Conservation (phyloP, 2,797 vertebrate genomes). For the Thamnophis elegans region DNA sequence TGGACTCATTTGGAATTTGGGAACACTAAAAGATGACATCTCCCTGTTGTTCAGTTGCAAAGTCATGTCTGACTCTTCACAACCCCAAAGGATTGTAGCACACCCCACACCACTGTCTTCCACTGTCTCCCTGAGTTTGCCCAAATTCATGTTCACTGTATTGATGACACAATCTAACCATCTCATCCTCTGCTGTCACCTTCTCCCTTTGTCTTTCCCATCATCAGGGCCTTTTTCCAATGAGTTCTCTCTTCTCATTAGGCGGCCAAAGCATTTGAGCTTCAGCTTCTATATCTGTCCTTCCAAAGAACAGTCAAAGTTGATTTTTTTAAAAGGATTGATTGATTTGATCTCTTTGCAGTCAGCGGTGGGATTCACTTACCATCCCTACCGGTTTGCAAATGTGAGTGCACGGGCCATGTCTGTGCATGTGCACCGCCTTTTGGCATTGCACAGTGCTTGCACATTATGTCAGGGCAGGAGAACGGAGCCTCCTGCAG, state of each 20-base stretch:
- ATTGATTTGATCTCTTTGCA: background rate
- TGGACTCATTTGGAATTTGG: background rate
- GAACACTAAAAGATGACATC: background rate
- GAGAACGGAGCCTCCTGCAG: too few species aligned
- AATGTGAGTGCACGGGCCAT: too few species aligned
- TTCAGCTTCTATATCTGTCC: background rate
- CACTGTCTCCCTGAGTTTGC: background rate
- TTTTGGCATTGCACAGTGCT: too few species aligned
- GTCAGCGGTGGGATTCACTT: background rate
- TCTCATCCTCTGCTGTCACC: background rate
- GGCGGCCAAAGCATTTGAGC: background rate
- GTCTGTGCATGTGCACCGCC: too few species aligned
- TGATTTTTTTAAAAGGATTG: background rate
- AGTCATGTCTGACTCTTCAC: background rate
- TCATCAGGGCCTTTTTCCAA: background rate
- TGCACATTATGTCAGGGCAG: too few species aligned
- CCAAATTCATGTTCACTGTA: background rate
- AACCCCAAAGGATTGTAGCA: background rate
- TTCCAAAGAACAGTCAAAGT: background rate
- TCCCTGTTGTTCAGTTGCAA: background rate
- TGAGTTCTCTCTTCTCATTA: background rate
- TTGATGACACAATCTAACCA: background rate
- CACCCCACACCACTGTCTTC: background rate
- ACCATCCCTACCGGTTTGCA: too few species aligned
- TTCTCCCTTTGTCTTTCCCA: background rate